A percentile compares a stretch with the other conserved stretches of the same genome.
Conservation (phyloP, 2,797 vertebrate genomes). For the Tragelaphus oryx region DNA sequence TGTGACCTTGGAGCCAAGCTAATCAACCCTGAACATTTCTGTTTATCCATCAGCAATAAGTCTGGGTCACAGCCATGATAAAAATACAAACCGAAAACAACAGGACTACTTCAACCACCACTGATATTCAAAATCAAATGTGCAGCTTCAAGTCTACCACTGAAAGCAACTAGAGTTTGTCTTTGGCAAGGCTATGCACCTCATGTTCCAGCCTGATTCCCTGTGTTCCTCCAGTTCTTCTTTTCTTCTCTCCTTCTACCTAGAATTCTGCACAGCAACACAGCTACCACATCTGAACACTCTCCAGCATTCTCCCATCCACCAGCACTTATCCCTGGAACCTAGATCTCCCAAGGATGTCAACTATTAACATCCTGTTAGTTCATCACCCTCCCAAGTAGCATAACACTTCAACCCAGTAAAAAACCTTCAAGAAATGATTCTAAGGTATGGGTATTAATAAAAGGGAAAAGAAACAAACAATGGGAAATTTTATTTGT, state of each 20-base stretch:
- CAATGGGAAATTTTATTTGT: background rate
- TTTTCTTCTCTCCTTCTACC: background rate
- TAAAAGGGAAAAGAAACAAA: background rate
- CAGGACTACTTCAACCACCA: background rate
- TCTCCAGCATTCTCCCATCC: background rate
- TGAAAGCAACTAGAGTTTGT: background rate
- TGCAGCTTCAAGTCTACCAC: background rate
- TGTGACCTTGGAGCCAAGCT: constrained; percentile 54
- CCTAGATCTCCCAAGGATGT: background rate
- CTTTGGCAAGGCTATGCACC: background rate
- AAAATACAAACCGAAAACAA: background rate
- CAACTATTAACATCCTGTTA: background rate
- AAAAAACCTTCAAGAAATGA: background rate
- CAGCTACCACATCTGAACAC: background rate
- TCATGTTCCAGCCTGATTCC: background rate
- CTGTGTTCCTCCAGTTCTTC: background rate
- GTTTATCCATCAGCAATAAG: constrained; percentile 19
- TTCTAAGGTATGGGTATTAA: background rate
- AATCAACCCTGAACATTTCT: background rate
- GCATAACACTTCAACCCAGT: background rate
- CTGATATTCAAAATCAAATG: background rate
- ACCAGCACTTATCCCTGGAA: background rate
- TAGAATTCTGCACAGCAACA: background rate
- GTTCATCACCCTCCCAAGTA: background rate
- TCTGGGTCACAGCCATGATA: background rate